Conservation (phyloP, 2,113 vertebrate species). For the Dissostichus mawsoni region DNA sequence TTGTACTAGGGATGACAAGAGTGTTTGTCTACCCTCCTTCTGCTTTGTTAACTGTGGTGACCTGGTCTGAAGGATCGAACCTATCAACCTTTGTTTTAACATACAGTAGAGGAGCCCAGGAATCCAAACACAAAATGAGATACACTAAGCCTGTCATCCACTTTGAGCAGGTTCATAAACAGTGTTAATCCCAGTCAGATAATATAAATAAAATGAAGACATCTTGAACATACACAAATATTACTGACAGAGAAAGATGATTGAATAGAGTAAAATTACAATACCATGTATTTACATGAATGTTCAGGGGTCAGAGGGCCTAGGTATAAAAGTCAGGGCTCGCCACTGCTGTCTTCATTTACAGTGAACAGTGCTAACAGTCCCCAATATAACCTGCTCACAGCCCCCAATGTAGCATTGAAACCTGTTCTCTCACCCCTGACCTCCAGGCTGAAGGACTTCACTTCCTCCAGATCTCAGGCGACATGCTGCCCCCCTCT, state of each 20-base stretch:
- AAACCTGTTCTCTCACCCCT: neutral
- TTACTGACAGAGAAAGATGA: constrained; percentile 26
- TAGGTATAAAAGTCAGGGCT: too few relatives aligned
- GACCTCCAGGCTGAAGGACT: neutral
- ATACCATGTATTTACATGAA: constrained; percentile 42
- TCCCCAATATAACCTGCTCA: neutral
- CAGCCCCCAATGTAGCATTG: constrained; percentile 17
- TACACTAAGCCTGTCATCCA: neutral
- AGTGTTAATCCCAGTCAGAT: neutral
- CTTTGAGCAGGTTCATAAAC: constrained; percentile 9
- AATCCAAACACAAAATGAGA: neutral
- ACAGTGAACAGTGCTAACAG: constrained; percentile 64
- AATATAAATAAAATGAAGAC: neutral
- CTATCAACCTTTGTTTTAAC: too few relatives aligned
- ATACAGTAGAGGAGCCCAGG: neutral
- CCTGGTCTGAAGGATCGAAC: too few relatives aligned
- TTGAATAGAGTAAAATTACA: constrained; percentile 23
- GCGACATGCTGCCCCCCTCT: constrained; percentile 89
- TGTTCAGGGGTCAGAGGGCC: constrained; percentile 2
- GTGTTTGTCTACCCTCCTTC: too few relatives aligned
- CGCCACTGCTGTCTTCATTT: constrained; percentile 66
- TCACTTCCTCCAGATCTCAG: constrained; percentile 12
- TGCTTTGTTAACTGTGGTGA: neutral
- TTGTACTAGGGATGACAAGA: too few relatives aligned
- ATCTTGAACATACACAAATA: neutral